These are phyloP conservation scores for Apodemus sylvaticus DNA, from an alignment of 2,113 vertebrate genomes.

Conservation along the genomic window DNA sequence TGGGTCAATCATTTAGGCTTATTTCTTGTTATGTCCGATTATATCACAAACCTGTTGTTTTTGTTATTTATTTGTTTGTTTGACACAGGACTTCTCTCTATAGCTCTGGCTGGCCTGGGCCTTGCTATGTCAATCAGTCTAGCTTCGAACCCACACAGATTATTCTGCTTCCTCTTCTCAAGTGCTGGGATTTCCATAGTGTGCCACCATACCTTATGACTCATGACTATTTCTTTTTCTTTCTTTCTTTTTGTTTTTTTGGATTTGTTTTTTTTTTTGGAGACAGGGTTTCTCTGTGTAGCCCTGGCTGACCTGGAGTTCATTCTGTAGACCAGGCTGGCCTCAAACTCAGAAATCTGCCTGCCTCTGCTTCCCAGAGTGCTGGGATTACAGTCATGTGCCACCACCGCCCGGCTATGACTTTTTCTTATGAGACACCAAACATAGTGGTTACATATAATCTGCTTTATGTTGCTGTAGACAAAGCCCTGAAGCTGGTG, in stretches of 20 bases:
- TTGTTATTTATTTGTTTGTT: background rate
- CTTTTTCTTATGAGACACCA: background rate
- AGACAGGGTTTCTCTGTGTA: no score
- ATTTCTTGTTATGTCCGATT: conserved; percentile 26
- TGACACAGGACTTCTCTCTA: background rate
- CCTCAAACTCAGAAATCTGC: no score
- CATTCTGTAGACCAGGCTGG: no score
- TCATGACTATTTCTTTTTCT: background rate
- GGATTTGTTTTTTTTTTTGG: no score
- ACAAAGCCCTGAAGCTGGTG: background rate
- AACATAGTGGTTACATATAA: background rate
- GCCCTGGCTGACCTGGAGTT: no score
- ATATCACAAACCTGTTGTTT: background rate
- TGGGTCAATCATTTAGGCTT: background rate
- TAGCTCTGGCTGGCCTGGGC: background rate
- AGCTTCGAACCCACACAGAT: background rate
- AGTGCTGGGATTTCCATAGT: background rate
- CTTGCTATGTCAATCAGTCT: background rate
- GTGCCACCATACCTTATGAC: background rate
- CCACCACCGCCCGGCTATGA: no score
- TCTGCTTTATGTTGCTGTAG: background rate
- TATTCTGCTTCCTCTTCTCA: background rate
- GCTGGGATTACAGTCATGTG: no score
- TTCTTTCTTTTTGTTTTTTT: no score
- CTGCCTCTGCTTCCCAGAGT: no score